Percentiles rank a stretch among this genome's conserved stretches.
These are phyloP conservation scores for Tadarida brasiliensis DNA, from an alignment of 2,797 vertebrate genomes.

Conservation along the genomic window DNA sequence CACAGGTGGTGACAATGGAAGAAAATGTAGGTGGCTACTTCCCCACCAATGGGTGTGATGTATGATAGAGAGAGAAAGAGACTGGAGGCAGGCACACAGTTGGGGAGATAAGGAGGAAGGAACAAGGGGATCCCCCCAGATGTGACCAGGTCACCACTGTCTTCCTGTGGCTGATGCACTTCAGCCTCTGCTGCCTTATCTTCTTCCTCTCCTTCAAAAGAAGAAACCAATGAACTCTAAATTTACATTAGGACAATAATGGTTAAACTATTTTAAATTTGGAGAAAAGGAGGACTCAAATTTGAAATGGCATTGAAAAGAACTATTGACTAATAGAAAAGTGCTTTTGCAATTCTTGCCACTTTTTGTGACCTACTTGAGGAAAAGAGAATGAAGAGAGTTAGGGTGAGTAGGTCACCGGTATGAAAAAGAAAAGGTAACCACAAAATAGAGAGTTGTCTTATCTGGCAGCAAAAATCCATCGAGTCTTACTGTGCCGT, in stretches of 20 bases:
- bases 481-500: not conserved
- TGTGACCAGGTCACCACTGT: not conserved
- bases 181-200: not conserved
- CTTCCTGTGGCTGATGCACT: not conserved
- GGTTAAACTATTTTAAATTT: not conserved
- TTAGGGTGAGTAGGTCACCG: not conserved
- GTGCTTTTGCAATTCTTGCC: not conserved
- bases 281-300: not conserved
- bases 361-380: not conserved
- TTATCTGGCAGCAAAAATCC: not conserved
- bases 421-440: not conserved
- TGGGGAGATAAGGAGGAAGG: too few species aligned
- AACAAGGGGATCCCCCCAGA: too few species aligned
- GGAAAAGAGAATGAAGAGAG: not conserved
- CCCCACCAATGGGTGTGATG: not conserved
- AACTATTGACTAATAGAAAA: not conserved
- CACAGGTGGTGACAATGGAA: not conserved
- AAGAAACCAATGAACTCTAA: conserved; percentile 13
- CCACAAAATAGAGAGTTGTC: not conserved
- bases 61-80: not conserved
- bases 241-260: conserved; percentile 37
- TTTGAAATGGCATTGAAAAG: conserved; percentile 45
- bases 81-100: not conserved
- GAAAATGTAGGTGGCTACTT: not conserved
- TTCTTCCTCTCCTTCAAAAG: conserved; percentile 9